Evolutionary conservation across 35 echinoderm and acorn worm species (phyloP), one percentile per base, ranked within the genome.

Genomic region (Ophioderma brevispina): DNA sequence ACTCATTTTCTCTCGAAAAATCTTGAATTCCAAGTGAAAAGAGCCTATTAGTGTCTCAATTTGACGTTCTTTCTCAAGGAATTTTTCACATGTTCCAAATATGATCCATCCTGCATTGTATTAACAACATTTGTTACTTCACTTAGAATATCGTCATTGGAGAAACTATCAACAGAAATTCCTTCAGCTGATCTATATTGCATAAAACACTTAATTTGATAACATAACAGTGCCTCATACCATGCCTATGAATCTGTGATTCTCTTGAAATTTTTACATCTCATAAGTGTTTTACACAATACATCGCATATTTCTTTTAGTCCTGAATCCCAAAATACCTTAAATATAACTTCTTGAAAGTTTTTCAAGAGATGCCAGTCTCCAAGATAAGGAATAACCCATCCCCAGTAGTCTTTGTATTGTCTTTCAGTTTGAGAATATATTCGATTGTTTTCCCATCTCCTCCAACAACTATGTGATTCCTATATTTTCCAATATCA

Each of bases 321-420:
- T 0, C 94, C 94, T 36, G 79, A 89, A 87, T 96, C 94, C 40
- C 32, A 84, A 50, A 84, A 96, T 21, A 96, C 43, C 28, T 92
- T 96, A 76, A 96, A 81, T 1, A 92, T 38, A 1, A 92, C 63
- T 14, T 37, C 17, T 40, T 92, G 94, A 63, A 36, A 82, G 31
- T 96, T 96, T 85, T 96, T 96, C 10, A 96, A 49, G 4, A 91
- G 37, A 85, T 96, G 94, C 94, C 94, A 96, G 76, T 96, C 94
- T 37, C 94, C 94, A 42, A 96, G 36, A 75, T 88, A 96, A 11
- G 94, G 89, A 25, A 96, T 89, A 13, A 96, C 82, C 94, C 94
- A 96, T 8, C 55, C 49, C 15, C 88, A 76, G 88, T 30, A 33
- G 30, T 34, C 78, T 21, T 80, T 21, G n/a, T n/a, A 11, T 80